phyloP scores from a whole-genome alignment of 2,113 vertebrate genomes.

The Chaetodon trifascialis region DNA sequence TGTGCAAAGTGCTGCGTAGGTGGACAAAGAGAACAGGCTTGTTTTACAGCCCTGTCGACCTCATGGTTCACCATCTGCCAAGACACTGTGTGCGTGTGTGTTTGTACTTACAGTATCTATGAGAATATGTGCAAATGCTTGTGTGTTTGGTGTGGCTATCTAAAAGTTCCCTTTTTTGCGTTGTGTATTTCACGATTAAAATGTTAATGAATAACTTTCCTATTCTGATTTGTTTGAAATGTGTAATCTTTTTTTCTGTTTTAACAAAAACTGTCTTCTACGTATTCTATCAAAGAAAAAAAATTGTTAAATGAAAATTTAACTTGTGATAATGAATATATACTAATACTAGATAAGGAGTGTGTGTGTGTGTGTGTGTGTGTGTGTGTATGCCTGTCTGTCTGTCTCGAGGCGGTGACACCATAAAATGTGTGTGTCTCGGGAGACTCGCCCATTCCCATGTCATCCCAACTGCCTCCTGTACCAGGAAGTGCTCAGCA shows the following conservation, averaged over 20 bases:
- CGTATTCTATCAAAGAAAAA: not conserved
- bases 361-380: constrained; percentile 43
- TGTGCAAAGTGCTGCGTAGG: constrained; percentile 80
- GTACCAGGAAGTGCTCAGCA: constrained; percentile 75
- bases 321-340: not conserved
- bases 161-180: constrained; percentile 8
- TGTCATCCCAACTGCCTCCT: constrained; percentile 69
- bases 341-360: constrained; percentile 5
- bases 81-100: constrained; percentile 40
- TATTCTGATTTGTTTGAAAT: not conserved
- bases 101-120: not conserved
- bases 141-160: constrained; percentile 35
- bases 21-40: constrained; percentile 84
- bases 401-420: constrained; percentile 34
- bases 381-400: not conserved
- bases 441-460: constrained; percentile 68
- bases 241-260: not conserved
- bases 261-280: too few species aligned
- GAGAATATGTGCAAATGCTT: not conserved
- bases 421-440: constrained; percentile 51
- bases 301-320: not conserved
- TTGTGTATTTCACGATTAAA: not conserved
- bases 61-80: constrained; percentile 81
- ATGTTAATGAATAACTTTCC: constrained; percentile 1
- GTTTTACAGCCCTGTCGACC: constrained; percentile 83